Base-by-base conservation (phyloP, 2,113 vertebrate species). In the Thymallus thymallus region DNA sequence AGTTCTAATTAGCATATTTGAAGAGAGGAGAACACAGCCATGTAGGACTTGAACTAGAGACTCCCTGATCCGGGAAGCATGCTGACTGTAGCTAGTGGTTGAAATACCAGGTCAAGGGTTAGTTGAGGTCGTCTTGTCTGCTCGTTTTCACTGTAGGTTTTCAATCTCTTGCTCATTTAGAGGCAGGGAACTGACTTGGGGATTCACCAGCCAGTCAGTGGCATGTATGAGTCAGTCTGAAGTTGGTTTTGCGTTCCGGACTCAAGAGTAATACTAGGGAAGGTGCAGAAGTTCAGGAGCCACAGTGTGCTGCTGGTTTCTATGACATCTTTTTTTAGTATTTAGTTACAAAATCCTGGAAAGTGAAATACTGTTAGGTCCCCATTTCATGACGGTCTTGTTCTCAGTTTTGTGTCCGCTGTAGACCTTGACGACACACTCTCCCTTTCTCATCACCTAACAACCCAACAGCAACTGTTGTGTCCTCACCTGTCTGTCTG, bases 41-140 rank as follows among this genome's bases (percentile, higher is more conserved):
- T 66, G 29, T 75, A 26, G 41, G 69, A 76, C 20, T 13, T 68
- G 58, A 81, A 65, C 58, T 65, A n/a, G n/a, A n/a, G n/a, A n/a
- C 69, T 56, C 65, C n/a, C 32, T 23, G 65, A 75, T 72, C 71
- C 35, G 73, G 74, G 35, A 23, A 29, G 23, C 6, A 1, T 58
- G 7, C 20, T n/a, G 24, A 48, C 64, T 55, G 69, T 30, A 63
- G 14, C 48, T 18, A 51, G 48, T 18, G 1, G 4, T 51, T 51
- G 48, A 51, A 16, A 51, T 51, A 51, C 16, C 48, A 51, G 48
- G 14, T 51, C 16, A 51, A 51, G 16, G 48, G 48, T 51, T 51
- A 41, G 3, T 5, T 51, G 16, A 51, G 48, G 5, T 51, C 48
- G 6, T 41, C 35, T 41, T 41, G 35, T 51, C 4, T 51, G 48